phyloP scores from a whole-genome alignment of 53 echinoderm and acorn worm species.

The Antedon mediterranea region DNA sequence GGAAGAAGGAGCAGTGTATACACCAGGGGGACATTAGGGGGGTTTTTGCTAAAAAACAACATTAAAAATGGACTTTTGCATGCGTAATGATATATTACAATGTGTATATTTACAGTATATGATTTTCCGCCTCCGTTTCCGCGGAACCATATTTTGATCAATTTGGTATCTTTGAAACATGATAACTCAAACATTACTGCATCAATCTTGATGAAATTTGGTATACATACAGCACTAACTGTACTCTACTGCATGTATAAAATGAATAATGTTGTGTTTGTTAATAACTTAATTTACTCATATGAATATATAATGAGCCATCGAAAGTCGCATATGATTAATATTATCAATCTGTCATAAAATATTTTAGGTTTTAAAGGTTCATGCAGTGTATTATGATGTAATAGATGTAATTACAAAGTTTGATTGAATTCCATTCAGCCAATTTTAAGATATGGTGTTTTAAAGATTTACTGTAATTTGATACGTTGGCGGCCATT shows the following conservation, averaged over 20 bases:
- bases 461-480: too few relatives aligned
- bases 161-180: neutral
- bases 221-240: too few relatives aligned
- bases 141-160: neutral
- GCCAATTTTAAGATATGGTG: neutral
- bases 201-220: neutral
- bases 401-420: neutral
- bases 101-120: too few relatives aligned
- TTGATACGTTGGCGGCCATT: too few relatives aligned
- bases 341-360: neutral
- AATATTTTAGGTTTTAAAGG: too few relatives aligned
- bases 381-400: neutral
- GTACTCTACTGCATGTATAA: too few relatives aligned
- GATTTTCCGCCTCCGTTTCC: neutral
- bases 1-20: neutral
- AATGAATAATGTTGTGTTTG: neutral
- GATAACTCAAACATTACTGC: neutral
- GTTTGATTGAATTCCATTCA: neutral
- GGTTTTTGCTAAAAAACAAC: too few relatives aligned
- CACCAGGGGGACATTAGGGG: neutral
- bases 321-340: neutral
- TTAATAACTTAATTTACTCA: neutral
- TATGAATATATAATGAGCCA: neutral
- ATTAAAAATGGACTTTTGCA: neutral
- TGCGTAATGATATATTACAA: neutral